phyloP scores from a whole-genome alignment of 2,888 invertebrate genomes.

The Trileptium ribeirensis region DNA sequence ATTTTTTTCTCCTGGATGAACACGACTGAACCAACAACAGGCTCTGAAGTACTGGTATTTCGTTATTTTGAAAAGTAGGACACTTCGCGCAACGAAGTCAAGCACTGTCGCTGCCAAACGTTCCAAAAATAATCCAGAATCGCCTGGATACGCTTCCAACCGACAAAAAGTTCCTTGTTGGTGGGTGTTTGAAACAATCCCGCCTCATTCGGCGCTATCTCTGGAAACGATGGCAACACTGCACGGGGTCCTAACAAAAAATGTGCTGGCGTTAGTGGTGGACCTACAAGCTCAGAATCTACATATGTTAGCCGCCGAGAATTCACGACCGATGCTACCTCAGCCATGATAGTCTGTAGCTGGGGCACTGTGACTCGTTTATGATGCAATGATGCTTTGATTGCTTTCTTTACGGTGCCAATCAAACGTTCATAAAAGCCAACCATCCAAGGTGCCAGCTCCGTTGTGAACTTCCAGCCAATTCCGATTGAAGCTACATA shows the following conservation, averaged over 20 bases:
- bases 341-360: neutral
- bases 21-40: neutral
- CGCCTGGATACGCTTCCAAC: neutral
- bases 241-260: no score
- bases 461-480: neutral
- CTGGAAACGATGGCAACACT: no score
- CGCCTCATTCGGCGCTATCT: neutral
- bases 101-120: neutral
- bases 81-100: neutral
- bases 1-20: neutral
- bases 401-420: neutral
- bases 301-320: neutral
- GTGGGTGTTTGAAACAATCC: no score
- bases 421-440: conserved; percentile 7
- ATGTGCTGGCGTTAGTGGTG: no score
- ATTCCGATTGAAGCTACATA: neutral
- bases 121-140: conserved; percentile 9
- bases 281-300: no score
- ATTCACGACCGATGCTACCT: neutral
- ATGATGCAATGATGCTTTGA: neutral
- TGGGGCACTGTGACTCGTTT: neutral
- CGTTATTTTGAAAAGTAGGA: conserved; percentile 22
- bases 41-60: neutral
- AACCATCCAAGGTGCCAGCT: neutral
- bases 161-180: neutral